Base-by-base conservation (phyloP, 2,113 vertebrate genomes). In the Kryptolebias marmoratus region DNA sequence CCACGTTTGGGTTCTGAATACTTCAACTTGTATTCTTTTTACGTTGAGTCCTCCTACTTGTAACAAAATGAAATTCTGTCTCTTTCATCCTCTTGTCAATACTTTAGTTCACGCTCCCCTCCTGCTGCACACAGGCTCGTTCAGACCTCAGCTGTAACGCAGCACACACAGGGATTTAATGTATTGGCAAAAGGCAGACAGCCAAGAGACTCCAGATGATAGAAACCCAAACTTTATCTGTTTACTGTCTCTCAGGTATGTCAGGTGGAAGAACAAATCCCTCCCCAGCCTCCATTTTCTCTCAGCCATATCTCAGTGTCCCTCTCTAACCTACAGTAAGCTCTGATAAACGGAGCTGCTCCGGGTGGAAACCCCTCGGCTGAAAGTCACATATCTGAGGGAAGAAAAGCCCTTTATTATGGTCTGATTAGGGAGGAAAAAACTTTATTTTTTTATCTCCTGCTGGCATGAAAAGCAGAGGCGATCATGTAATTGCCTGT, bases 171-270 rank as follows among this genome's bases (percentile, higher is more conserved):
- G 68, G 82, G 75, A 91, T 87, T 86, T 80, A 69, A 88, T 72
- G 50, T 84, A 80, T 65, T 83, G 84, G 79, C 71, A 83, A 71
- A 61, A 77, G 53, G 77, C 82, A 83, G 65, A 79, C 56, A 64
- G 53, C 52, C 75, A 71, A 77, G 69, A 81, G 74, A 31, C 81
- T 80, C 48, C 64, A 58, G 36, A 49, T 82, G 82, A 90, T 85
- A 83, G 66, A 86, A 85, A 84, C 66, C 77, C 60, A 73, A 83
- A 88, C 75, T 73, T 71, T 85, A 88, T 90, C 86, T 85, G 65
- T 89, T 84, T 80, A 82, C 79, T 75, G 74, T 88, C 80, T 84
- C 80, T 80, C 68, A 76, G 79, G 77, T 88, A 59, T 86, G 73
- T 81, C 81, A 82, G 73, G 71, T 78, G 85, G 75, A 71, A 77